A percentile compares a stretch with the other conserved stretches of the same genome.
phyloP scores from a whole-genome alignment of 2,113 vertebrate genomes.

The Morone chrysops region DNA sequence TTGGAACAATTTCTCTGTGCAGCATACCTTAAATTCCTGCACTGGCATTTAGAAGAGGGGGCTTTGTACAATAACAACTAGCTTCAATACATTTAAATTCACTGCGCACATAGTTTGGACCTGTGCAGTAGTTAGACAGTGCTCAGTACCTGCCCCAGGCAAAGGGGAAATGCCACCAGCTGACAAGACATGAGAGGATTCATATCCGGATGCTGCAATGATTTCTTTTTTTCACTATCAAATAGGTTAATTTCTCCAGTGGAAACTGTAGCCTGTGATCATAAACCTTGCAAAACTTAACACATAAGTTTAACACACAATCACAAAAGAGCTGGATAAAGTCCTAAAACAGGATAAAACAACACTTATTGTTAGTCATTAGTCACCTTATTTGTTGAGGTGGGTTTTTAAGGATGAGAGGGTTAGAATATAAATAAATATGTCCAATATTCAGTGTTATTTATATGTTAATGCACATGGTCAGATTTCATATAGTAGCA shows the following conservation, averaged over 20 bases:
- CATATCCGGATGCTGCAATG: slow-evolving; percentile 39
- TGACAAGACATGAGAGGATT: slow-evolving; percentile 63
- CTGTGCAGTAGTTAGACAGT: slow-evolving; percentile 29
- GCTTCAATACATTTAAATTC: slow-evolving; percentile 54
- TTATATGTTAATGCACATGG: neutral
- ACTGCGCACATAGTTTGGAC: slow-evolving; percentile 28
- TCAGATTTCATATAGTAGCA: neutral
- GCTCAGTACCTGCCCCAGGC: slow-evolving; percentile 45
- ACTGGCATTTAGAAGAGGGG: slow-evolving; percentile 33
- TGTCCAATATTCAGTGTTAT: no score
- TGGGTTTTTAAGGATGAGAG: neutral
- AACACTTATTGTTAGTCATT: neutral
- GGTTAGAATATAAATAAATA: neutral
- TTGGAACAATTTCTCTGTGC: slow-evolving; percentile 65
- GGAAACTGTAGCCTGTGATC: neutral
- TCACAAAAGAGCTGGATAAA: neutral
- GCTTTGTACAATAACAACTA: slow-evolving; percentile 57
- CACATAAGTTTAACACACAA: neutral
- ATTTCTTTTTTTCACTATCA: neutral
- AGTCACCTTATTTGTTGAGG: neutral
- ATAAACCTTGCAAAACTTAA: slow-evolving; percentile 1
- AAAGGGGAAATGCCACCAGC: slow-evolving; percentile 60
- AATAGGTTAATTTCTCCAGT: slow-evolving; percentile 11
- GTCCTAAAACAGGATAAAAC: neutral
- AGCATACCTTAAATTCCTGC: slow-evolving; percentile 75